phyloP scores from a whole-genome alignment of 2,888 invertebrate genomes.

The Protodeltote pygarga region DNA sequence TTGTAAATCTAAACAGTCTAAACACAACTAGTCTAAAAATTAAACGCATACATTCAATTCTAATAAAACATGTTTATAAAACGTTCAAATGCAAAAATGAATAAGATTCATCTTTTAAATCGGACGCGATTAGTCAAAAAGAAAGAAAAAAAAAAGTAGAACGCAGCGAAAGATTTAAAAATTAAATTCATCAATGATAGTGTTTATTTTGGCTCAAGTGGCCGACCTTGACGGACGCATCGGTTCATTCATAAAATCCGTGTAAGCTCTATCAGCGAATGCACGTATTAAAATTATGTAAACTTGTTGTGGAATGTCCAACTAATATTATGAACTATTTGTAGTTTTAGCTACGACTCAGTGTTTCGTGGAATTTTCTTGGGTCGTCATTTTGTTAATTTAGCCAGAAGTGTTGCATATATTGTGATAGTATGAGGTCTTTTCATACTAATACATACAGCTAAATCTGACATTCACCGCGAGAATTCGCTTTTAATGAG shows the following conservation, averaged over 20 bases:
- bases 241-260: constrained; percentile 41
- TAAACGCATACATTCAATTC: constrained; percentile 16
- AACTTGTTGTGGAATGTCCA: neutral
- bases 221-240: constrained; percentile 43
- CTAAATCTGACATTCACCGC: too few relatives aligned
- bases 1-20: too few relatives aligned
- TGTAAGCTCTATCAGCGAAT: constrained; percentile 29
- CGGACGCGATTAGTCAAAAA: constrained; percentile 21
- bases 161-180: constrained; percentile 11
- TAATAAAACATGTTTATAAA: constrained; percentile 21
- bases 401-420: constrained; percentile 2
- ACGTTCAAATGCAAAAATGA: constrained; percentile 11
- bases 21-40: too few relatives aligned
- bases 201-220: constrained; percentile 43
- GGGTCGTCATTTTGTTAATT: too few relatives aligned
- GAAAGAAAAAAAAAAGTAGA: constrained; percentile 5
- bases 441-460: too few relatives aligned
- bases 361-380: constrained; percentile 12
- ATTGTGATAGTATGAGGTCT: constrained; percentile 7
- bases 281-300: constrained; percentile 29
- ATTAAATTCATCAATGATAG: constrained; percentile 38
- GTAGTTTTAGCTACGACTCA: constrained; percentile 6
- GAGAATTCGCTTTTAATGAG: neutral
- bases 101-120: constrained; percentile 26
- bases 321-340: constrained; percentile 6